These are phyloP conservation scores for Mylabris phalerata DNA, from an alignment of 1,140 invertebrate genomes.

Conservation along the genomic window DNA sequence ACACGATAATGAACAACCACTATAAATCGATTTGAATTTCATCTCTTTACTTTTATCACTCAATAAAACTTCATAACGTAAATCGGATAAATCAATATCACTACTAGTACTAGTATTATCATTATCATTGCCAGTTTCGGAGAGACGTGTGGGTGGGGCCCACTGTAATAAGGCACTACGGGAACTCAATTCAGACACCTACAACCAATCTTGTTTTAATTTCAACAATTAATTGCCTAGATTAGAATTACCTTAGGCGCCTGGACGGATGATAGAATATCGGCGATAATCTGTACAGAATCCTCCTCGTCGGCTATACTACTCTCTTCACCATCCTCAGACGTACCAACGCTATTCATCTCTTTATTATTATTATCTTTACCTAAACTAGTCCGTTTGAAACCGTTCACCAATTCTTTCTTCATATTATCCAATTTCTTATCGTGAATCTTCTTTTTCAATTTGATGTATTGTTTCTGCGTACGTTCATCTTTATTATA, in stretches of 20 bases:
- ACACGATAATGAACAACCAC: constrained; percentile 57
- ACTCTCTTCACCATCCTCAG: constrained; percentile 64
- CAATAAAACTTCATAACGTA: constrained; percentile 68
- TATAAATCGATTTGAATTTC: constrained; percentile 75
- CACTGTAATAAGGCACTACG: constrained; percentile 72
- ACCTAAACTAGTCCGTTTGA: constrained; percentile 35
- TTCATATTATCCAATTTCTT: constrained; percentile 18
- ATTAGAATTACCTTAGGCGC: constrained; percentile 55
- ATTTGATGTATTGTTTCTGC: constrained; percentile 65
- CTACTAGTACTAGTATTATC: constrained; percentile 17
- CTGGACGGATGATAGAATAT: constrained; percentile 65
- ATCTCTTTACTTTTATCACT: constrained; percentile 69
- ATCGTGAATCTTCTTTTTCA: constrained; percentile 49
- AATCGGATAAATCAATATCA: constrained; percentile 49
- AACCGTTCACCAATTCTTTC: constrained; percentile 45
- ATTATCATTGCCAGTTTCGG: constrained; percentile 42
- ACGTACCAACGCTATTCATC: constrained; percentile 55
- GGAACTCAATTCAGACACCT: constrained; percentile 71
- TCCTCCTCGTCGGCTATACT: constrained; percentile 65
- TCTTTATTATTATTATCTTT: constrained; percentile 38
- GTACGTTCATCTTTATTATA: constrained; percentile 67
- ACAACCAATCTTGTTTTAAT: constrained; percentile 18
- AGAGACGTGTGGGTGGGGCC: constrained; percentile 57
- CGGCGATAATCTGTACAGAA: constrained; percentile 54
- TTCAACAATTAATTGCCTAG: constrained; percentile 10